Evolutionary conservation across 1,140 invertebrate genomes (phyloP).

Genomic region (Mamestra configurata): DNA sequence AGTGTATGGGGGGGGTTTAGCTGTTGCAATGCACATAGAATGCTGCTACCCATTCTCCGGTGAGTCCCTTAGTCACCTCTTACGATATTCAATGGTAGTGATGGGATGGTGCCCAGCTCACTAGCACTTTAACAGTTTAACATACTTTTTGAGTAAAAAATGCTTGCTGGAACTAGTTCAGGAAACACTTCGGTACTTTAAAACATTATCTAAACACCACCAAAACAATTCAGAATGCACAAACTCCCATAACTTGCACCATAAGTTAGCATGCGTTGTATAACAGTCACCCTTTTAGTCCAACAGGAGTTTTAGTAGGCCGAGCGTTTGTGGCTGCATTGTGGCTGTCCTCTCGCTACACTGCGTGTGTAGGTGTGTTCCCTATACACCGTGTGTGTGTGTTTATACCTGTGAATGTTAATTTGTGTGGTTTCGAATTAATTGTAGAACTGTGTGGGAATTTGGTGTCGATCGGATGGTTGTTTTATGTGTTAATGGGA

Average conservation of each 20-base stretch:
- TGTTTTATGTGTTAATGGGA: background rate
- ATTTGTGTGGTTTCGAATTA: background rate
- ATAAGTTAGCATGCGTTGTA: constrained; percentile 1
- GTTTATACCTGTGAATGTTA: constrained; percentile 11
- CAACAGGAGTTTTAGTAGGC: constrained; percentile 47
- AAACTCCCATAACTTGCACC: constrained; percentile 24
- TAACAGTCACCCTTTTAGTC: constrained; percentile 29
- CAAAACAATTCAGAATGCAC: background rate
- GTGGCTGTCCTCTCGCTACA: constrained; percentile 21
- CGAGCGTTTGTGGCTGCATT: constrained; percentile 36
- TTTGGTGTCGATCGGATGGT: background rate
- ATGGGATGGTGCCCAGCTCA: too few species aligned
- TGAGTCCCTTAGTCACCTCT: too few species aligned
- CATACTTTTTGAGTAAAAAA: too few species aligned
- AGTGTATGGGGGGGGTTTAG: too few species aligned
- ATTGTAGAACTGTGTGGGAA: background rate
- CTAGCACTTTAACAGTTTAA: too few species aligned
- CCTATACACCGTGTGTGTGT: background rate
- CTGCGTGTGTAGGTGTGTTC: background rate
- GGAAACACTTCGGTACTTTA: too few species aligned
- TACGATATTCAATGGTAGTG: too few species aligned
- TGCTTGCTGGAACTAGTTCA: too few species aligned
- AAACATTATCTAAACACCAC: too few species aligned
- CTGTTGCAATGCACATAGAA: too few species aligned
- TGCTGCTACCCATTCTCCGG: too few species aligned